Conservation (phyloP, 2,113 vertebrate genomes). For the Montifringilla adamsi region DNA sequence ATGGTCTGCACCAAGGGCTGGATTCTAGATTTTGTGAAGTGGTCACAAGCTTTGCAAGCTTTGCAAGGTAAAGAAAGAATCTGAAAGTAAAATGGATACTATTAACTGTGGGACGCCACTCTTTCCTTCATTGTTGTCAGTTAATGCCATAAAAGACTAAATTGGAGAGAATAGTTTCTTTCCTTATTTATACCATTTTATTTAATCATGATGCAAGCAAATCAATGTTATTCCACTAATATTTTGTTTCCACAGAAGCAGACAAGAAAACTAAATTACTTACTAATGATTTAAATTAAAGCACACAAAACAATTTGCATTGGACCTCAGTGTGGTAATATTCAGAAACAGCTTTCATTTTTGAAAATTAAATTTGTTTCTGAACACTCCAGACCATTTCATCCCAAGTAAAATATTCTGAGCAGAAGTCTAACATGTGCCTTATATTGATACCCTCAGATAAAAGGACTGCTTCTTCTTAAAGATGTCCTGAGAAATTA, state of each 20-base stretch:
- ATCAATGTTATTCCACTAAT: not conserved
- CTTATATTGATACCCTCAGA: not conserved
- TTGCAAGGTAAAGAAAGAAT: not conserved
- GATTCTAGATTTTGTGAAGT: not conserved
- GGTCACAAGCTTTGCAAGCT: not conserved
- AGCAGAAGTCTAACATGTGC: not conserved
- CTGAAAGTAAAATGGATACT: not conserved
- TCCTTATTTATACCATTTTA: not conserved
- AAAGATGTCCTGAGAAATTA: not conserved
- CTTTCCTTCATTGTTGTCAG: not conserved
- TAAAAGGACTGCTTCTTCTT: not conserved
- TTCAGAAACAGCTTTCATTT: not conserved
- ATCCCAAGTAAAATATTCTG: not conserved
- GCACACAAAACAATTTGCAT: not conserved
- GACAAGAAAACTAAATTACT: not conserved
- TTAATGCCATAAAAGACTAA: not conserved
- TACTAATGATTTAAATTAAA: not conserved
- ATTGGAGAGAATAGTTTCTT: not conserved
- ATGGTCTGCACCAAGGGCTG: not conserved
- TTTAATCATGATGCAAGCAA: not conserved
- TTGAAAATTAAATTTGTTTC: not conserved
- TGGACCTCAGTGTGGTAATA: not conserved
- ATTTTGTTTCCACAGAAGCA: not conserved
- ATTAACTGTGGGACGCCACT: not conserved
- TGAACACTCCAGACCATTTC: not conserved